Base-by-base conservation (phyloP, 2,113 vertebrate species). In the Erythrocercus mccallii region DNA sequence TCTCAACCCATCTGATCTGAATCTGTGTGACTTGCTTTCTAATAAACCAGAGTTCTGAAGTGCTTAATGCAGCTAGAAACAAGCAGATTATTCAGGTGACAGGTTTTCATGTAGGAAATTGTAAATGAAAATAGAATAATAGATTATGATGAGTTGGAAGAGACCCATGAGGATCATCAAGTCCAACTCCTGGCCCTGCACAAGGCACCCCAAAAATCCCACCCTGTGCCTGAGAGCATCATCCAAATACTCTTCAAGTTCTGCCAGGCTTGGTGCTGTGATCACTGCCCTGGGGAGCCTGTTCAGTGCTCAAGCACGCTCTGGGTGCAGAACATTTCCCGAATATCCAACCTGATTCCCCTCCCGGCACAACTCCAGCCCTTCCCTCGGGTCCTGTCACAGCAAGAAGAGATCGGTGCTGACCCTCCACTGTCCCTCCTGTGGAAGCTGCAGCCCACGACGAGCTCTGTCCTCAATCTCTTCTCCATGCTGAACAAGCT, bases 241-340 rank as follows among this genome's bases (percentile, higher is more conserved):
- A 5, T 4, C 33, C 10, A 81, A 33, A 58, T 6, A 2, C 44
- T 37, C 12, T 9, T 64, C 1, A 1, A 25, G 0, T 5, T 51
- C 58, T 35, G 20, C 1, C 42, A 44, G 33, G 15, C 8, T 40
- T 35, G 13, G 31, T 31, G 50, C 76, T 64, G 58, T 4, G 5
- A 57, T 5, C 42, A 11, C 22, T 23, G 22, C 14, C 50, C 50
- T 17, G 35, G 42, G 65, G 7, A 64, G 10, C 18, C 33, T 10
- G n/a, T 31, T 48, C 21, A 31, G 35, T 3, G 31, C 66, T 56
- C 57, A 40, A 12, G 18, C 50, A 15, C 1, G 1, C 25, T 48
- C 21, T 18, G 21, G 40, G 17, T 64, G 42, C 72, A 80, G 37
- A 81, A 33, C 27, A 3, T 57, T 72, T 37, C 14, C 19, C 51